Base-by-base conservation (phyloP, 1,140 invertebrate species). In the Anastatus disparis region DNA sequence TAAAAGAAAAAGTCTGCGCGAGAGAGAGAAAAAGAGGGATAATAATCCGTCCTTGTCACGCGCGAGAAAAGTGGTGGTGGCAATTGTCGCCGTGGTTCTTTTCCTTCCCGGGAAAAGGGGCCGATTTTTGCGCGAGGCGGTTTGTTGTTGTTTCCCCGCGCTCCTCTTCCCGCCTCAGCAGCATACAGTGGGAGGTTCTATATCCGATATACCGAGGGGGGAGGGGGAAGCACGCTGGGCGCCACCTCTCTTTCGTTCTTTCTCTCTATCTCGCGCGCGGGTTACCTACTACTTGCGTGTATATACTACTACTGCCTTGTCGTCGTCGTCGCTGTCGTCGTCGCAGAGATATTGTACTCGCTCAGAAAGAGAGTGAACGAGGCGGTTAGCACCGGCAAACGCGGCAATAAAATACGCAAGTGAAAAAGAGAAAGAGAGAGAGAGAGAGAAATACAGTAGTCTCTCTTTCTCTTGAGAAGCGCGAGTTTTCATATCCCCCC, bases 121-220 rank as follows among this genome's bases (percentile, higher is more conserved):
- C 81, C 80, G 84, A 88, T 88, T 89, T 89, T 89, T 88, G 87
- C 86, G n/a, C n/a, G 83, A 84, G 83, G 79, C 79, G 81, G 68
- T 63, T 70, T 63, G 55, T 59, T 27, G 55, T 24, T n/a, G n/a
- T n/a, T n/a, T n/a, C n/a, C 48, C 38, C 52, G 9, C 52, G 6
- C 31, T 63, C 35, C 55, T 50, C 40, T 40, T 55, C 56, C 56
- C 31, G 71, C 61, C 27, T n/a, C 35, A 26, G 20, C 27, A n/a
- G n/a, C n/a, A n/a, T n/a, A n/a, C 12, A 64, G 42, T 48, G 68
- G 56, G 72, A 53, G 64, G 65, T 17, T 61, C 73, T 29, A n/a
- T 35, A 61, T 12, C 48, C n/a, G 53, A 8, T n/a, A n/a, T n/a
- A 20, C n/a, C 17, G 20, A 17, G 27, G 22, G 62, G 44, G 13